These are phyloP conservation scores for Cassiopea andromeda DNA, from an alignment of 30 jellyfish, hydroid and myxozoan species.

Conservation along the genomic window DNA sequence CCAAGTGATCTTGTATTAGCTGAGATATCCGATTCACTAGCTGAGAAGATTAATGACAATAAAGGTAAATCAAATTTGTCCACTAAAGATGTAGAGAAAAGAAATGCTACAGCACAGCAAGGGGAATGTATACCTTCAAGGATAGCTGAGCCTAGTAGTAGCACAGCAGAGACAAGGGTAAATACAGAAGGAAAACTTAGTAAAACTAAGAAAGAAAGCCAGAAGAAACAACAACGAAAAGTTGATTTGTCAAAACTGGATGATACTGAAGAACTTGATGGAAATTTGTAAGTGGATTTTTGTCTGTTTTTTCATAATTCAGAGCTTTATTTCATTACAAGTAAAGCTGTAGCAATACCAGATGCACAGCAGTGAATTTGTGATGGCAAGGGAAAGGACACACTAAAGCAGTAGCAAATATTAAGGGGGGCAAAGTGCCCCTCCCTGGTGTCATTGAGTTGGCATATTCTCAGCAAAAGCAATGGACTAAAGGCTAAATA, in stretches of 20 bases:
- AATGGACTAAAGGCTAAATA: too few relatives aligned
- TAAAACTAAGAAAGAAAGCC: slow-evolving; percentile 2
- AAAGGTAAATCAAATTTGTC: slow-evolving; percentile 82
- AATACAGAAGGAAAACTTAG: neutral
- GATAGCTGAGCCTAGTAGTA: neutral
- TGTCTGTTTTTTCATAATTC: too few relatives aligned
- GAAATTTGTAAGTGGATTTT: neutral
- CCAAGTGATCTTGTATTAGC: slow-evolving; percentile 27
- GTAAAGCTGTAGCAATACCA: too few relatives aligned
- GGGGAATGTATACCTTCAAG: neutral
- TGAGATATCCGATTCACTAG: slow-evolving; percentile 69
- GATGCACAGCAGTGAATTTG: too few relatives aligned
- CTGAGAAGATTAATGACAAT: slow-evolving; percentile 70
- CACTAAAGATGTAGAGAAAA: slow-evolving; percentile 75
- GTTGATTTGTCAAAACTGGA: neutral
- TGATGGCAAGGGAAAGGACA: too few relatives aligned
- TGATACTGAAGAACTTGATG: slow-evolving; percentile 7
- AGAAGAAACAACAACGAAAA: neutral
- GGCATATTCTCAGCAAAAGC: too few relatives aligned
- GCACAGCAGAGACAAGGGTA: neutral
- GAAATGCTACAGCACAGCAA: neutral
- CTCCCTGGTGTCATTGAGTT: too few relatives aligned
- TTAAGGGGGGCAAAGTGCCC: too few relatives aligned
- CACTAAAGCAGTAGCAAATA: too few relatives aligned
- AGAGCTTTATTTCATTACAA: too few relatives aligned